phyloP scores from a whole-genome alignment of 2,888 invertebrate genomes.

The Clanis bilineata region DNA sequence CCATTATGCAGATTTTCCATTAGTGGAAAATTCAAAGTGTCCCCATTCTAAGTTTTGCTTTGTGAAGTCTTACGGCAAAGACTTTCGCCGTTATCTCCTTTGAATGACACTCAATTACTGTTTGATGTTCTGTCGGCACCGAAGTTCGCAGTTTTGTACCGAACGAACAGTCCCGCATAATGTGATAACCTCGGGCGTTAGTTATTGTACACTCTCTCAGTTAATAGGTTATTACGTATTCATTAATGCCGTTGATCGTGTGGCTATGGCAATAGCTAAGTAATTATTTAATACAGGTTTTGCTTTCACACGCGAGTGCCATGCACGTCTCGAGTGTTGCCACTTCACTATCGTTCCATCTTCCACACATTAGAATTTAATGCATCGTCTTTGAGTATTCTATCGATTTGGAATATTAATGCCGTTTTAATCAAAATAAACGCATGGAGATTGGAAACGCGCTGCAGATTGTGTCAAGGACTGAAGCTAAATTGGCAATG shows the following conservation, averaged over 20 bases:
- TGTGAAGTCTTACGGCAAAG: not conserved
- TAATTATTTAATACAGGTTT: not conserved
- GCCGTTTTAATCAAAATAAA: constrained; percentile 43
- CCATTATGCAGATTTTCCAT: constrained; percentile 79
- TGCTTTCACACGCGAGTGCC: not conserved
- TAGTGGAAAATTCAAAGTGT: constrained; percentile 59
- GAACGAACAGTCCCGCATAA: not conserved
- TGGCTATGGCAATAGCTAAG: not conserved
- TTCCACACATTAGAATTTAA: not conserved
- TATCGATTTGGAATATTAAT: constrained; percentile 24
- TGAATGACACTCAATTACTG: not conserved
- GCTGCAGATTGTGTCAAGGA: constrained; percentile 20
- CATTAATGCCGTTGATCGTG: not conserved
- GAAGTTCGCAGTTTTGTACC: not conserved
- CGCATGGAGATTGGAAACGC: constrained; percentile 36
- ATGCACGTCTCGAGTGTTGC: not conserved
- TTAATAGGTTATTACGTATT: not conserved
- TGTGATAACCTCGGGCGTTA: not conserved
- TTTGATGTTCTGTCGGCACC: not conserved
- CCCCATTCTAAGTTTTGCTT: not conserved
- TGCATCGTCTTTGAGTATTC: not conserved
- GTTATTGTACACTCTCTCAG: not conserved
- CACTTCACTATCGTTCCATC: not conserved
- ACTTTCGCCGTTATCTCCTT: not conserved
- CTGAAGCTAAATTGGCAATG: constrained; percentile 35